Evolutionary conservation across 37 sponge, comb jelly and placozoan genomes (phyloP), one percentile per base, ranked within the genome.

Genomic region (Geodia barretti): DNA sequence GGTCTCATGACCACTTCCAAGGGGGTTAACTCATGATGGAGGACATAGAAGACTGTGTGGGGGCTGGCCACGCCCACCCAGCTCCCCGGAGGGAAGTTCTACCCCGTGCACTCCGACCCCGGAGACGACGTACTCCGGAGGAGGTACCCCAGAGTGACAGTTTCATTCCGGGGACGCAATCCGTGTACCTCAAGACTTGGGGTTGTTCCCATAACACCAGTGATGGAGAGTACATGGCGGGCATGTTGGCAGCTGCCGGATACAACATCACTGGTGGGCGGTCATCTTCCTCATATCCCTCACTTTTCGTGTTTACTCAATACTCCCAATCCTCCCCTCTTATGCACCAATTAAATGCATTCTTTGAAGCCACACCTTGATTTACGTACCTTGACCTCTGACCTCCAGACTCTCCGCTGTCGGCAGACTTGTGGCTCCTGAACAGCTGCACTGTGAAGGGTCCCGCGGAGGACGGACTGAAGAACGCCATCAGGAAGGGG

Each of bases 201-300:
- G 98, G 98, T 11, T 97, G 98, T 65, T 85, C 98, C 5, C 98
- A 97, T 68, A 97, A 97, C 82, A 95, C 77, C 75, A 95, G 95
- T 67, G 98, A 97, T 83, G 91, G 92, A 34, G 98, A 97, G 79
- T 97, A 97, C 82, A 97, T 97, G 96, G 96, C 98, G 24, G 98
- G 98, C 28, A 80, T 87, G 35, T 79, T 97, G 28, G 88, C 91
- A 26, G 64, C 87, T 20, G 80, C 81, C 68, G 98, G 98, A 34
- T 94, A 97, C 73, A 33, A 54, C 67, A 93, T 96, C 60, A 90
- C 92, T 34, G 95, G 95, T 94, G 73, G 25, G 39, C 40, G 19
- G 60, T 20, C 60, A 20, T 58, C 60, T 20, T 19, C 19, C 19
- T 58, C 11, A 20, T 20, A 20, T 20, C 60, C 60, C 60, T 58